phyloP scores from a whole-genome alignment of 2,797 vertebrate genomes.

The Spinibarbus caldwelli region DNA sequence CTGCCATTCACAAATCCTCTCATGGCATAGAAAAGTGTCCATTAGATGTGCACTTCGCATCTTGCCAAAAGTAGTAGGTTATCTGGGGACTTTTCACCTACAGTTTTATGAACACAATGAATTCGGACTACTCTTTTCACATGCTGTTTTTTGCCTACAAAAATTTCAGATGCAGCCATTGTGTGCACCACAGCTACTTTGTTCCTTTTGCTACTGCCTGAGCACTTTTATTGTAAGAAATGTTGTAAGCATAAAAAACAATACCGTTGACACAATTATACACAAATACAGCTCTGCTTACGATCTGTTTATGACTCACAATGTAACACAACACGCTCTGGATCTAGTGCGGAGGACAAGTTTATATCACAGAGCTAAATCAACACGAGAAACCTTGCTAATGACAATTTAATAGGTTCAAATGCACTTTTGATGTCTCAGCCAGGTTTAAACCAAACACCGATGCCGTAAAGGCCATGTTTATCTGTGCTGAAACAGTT shows the following conservation, averaged over 20 bases:
- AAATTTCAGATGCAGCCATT: not conserved
- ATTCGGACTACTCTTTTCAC: not conserved
- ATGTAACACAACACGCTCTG: not conserved
- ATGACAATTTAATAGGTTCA: not conserved
- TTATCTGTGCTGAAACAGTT: not conserved
- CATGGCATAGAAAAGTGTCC: not conserved
- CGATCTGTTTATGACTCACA: not conserved
- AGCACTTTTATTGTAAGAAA: not conserved
- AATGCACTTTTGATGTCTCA: not conserved
- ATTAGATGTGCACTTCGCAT: not conserved
- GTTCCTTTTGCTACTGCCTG: not conserved
- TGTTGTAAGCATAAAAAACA: not conserved
- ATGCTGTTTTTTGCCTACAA: not conserved
- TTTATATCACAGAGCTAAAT: not conserved
- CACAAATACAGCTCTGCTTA: not conserved
- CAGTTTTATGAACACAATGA: not conserved
- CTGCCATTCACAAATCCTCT: not conserved
- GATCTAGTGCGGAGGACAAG: not conserved
- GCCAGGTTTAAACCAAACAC: not conserved
- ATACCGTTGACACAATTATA: not conserved
- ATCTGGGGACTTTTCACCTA: not conserved
- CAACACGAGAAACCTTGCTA: not conserved
- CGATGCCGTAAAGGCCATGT: not conserved
- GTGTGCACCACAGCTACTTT: not conserved
- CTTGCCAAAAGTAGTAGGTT: not conserved